Evolutionary conservation across 2,888 invertebrate species (phyloP), one percentile per base, ranked within the genome.

Genomic region (Pachliopta kotzebuea): DNA sequence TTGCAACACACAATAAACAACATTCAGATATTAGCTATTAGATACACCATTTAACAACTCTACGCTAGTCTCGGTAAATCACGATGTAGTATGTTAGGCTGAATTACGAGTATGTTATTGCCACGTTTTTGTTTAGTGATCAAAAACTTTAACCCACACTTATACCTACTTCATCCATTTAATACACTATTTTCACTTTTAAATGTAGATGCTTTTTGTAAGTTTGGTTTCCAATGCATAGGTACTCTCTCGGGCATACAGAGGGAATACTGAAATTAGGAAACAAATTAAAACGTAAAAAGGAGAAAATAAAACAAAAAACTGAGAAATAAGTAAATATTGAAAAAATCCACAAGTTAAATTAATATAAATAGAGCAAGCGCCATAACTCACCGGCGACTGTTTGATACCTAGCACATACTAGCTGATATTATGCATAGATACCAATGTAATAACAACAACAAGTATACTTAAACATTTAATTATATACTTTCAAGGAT

Each of bases 111-210:
- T 50, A 60, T 63, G 56, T 57, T 56, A 60, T 60, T 56, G 63
- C 59, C 65, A 67, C 65, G 76, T 77, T 72, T 67, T 69, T 70
- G 68, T 78, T 75, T 76, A 72, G 74, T 73, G 76, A 77, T 78
- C 70, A 74, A 79, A 75, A 79, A 76, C 69, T 77, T 66, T 61
- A 72, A 68, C 70, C 71, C 72, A 73, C 72, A 72, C 70, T 78
- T 77, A 79, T 87, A 90, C 90, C 88, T 88, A 89, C 88, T 75
- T 91, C 86, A 92, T 90, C 91, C 91, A 89, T 91, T 90, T 85
- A 90, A 87, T 80, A 92, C 90, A 88, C 92, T 91, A 92, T 91
- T 92, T 90, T 91, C 91, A 86, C 92, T 92, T 84, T 90, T 92
- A 90, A 90, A 90, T 79, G 90, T 90, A 83, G 91, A 90, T 86